Evolutionary conservation across 2,797 vertebrate genomes (phyloP), one percentile per base, ranked within the genome.

Genomic region (Gymnoscopelus braueri): DNA sequence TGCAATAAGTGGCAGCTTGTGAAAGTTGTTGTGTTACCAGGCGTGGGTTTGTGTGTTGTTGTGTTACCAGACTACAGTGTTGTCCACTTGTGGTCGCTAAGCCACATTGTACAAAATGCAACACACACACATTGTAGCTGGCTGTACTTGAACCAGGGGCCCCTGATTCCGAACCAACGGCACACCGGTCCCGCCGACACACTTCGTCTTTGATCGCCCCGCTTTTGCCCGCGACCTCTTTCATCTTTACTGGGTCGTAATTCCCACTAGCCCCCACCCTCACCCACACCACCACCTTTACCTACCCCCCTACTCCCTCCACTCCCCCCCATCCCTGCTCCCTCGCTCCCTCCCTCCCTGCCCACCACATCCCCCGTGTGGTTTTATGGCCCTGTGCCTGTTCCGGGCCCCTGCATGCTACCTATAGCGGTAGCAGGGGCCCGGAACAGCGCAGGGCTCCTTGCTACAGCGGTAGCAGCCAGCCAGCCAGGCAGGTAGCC

Each of bases 201-300:
- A 84, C 87, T 92, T 87, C 91, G 92, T 87, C 91, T 95, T 94
- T 94, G 94, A 94, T 93, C 85, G 84, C 19, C 87, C 83, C 76
- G 81, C 35, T 4, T 35, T 85, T 89, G 89, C 88, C 87, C 67
- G 62, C 78, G 47, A 83, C 63, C 77, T 71, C 92, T 95, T 95
- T 95, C 90, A 95, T 95, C 91, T 95, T 94, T 94, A 94, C 87
- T 87, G 91, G 93, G 92, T 93, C 92, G 84, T 94, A 94, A 94
- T 94, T 88, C 89, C 75, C 85, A 35, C 35, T 35, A 5, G 80
- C 82, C 88, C 89, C 87, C 83, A 86, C 77, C 48, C 75, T 79
- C 58, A 68, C 70, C 77, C 67, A 47, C 29, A 61, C 79, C 79
- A 44, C 50, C 58, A 12, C 53, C 53, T 19, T 7, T 15, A n/a